Evolutionary conservation across 92 coral and sea anemone species (phyloP).

Genomic region (Plumapathes pennacea): DNA sequence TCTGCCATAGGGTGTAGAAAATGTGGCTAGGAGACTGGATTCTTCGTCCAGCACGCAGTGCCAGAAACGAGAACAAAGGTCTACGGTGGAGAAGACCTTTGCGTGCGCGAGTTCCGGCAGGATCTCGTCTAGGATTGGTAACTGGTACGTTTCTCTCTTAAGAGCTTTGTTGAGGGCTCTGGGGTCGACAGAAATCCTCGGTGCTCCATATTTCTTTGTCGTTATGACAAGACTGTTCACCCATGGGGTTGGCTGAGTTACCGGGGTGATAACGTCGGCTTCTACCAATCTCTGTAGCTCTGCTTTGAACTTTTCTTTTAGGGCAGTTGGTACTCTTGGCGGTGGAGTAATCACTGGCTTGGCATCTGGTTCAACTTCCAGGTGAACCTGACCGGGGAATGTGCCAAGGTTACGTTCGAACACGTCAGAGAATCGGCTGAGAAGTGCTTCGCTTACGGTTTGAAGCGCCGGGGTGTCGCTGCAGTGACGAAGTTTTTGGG

Average conservation of each 20-base stretch:
- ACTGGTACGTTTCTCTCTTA: no score
- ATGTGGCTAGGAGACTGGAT: no score
- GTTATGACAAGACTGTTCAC: slow-evolving; percentile 1
- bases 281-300: slow-evolving; percentile 17
- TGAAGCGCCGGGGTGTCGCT: neutral
- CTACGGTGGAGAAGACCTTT: no score
- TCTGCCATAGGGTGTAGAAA: no score
- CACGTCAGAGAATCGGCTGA: slow-evolving; percentile 6
- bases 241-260: slow-evolving; percentile 10
- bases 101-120: no score
- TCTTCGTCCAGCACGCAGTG: no score
- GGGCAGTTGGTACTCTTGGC: slow-evolving; percentile 2
- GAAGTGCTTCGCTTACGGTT: neutral
- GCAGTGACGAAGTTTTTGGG: slow-evolving; percentile 17
- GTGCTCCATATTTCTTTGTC: no score
- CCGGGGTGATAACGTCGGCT: slow-evolving; percentile 11
- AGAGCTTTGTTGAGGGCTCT: no score
- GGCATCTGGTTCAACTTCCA: slow-evolving; percentile 6
- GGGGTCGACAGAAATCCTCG: no score
- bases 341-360: neutral
- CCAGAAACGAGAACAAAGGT: no score
- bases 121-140: no score
- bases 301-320: slow-evolving; percentile 17
- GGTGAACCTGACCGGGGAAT: slow-evolving; percentile 7
- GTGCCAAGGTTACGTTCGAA: slow-evolving; percentile 8